phyloP scores from a whole-genome alignment of 2,113 vertebrate species.

The Syngnathus floridae region DNA sequence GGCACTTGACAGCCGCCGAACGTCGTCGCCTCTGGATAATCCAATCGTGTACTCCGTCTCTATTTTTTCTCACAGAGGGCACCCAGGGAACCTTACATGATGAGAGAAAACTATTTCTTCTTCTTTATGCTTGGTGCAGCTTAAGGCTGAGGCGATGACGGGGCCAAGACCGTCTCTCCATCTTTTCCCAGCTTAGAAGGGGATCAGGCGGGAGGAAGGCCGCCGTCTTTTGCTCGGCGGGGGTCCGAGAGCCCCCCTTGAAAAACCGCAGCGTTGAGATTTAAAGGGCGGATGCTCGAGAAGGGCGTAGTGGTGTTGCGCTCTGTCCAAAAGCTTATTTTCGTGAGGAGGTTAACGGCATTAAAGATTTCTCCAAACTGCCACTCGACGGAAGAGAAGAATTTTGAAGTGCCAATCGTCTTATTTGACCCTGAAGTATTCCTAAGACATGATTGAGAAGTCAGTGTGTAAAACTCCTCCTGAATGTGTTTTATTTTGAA shows the following conservation, averaged over 20 bases:
- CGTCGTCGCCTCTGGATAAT: slow-evolving; percentile 34
- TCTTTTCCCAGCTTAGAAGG: slow-evolving; percentile 35
- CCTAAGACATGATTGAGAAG: too few relatives aligned
- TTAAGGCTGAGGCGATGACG: slow-evolving; percentile 42
- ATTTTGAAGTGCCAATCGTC: too few relatives aligned
- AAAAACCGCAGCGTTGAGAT: neutral
- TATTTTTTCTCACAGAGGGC: slow-evolving; percentile 35
- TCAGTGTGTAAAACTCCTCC: too few relatives aligned
- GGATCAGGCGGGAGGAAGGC: slow-evolving; percentile 32
- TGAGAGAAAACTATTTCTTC: slow-evolving; percentile 31
- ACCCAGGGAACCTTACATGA: slow-evolving; percentile 20
- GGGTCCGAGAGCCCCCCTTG: slow-evolving; percentile 21
- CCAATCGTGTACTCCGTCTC: slow-evolving; percentile 44
- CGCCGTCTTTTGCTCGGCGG: slow-evolving; percentile 33
- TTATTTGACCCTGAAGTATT: too few relatives aligned
- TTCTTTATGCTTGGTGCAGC: slow-evolving; percentile 24
- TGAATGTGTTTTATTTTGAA: too few relatives aligned
- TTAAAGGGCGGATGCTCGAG: neutral
- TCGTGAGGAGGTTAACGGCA: neutral
- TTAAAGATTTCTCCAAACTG: neutral
- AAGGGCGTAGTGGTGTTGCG: neutral
- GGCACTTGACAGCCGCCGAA: slow-evolving; percentile 30
- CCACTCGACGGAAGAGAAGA: too few relatives aligned
- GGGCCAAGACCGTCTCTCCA: slow-evolving; percentile 19
- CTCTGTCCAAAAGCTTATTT: neutral